These are phyloP conservation scores for Dolichotis patagonum DNA, from an alignment of 2,113 vertebrate genomes.

Conservation along the genomic window DNA sequence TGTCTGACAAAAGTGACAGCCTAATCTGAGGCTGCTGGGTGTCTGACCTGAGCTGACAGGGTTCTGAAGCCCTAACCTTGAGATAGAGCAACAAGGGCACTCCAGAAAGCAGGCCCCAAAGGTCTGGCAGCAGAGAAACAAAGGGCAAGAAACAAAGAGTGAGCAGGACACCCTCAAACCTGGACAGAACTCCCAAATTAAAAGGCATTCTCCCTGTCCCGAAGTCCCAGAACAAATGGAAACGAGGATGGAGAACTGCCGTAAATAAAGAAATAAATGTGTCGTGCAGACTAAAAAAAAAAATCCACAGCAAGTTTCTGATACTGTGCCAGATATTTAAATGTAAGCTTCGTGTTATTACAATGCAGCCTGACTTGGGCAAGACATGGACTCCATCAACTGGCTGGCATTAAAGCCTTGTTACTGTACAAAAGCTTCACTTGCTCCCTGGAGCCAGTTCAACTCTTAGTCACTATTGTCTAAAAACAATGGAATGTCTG, in stretches of 20 bases:
- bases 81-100: neutral
- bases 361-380: slow-evolving; percentile 73
- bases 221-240: neutral
- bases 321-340: slow-evolving; percentile 78
- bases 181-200: neutral
- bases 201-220: neutral
- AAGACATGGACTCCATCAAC: slow-evolving; percentile 71
- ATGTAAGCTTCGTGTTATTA: slow-evolving; percentile 80
- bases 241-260: neutral
- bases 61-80: neutral
- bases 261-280: slow-evolving; percentile 37
- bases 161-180: neutral
- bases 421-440: slow-evolving; percentile 83
- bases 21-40: neutral
- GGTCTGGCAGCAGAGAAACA: neutral
- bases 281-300: slow-evolving; percentile 57
- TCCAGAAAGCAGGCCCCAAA: neutral
- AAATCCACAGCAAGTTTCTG: slow-evolving; percentile 54
- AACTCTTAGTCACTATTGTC: slow-evolving; percentile 83
- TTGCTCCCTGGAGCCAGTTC: slow-evolving; percentile 84
- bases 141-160: neutral
- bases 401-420: slow-evolving; percentile 78
- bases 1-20: neutral
- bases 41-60: neutral
- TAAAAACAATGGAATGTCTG: slow-evolving; percentile 85